phyloP scores from a whole-genome alignment of 2,888 invertebrate species.

The Epistrophella euchroma region DNA sequence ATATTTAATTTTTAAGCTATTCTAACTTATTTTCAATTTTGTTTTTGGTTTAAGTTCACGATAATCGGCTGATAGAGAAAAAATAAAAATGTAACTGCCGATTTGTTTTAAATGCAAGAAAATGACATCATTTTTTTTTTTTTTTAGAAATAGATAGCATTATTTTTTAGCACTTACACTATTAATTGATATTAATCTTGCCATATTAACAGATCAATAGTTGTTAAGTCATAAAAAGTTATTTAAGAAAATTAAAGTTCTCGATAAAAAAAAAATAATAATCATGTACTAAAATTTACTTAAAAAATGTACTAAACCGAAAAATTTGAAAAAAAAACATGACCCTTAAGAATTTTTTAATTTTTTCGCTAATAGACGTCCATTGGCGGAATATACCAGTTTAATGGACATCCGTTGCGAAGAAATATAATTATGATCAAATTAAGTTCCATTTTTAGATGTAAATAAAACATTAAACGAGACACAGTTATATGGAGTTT shows the following conservation, averaged over 20 bases:
- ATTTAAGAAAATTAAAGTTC: constrained; percentile 9
- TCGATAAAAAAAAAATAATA: constrained; percentile 12
- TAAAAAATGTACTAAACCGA: constrained; percentile 30
- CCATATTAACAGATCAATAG: constrained; percentile 82
- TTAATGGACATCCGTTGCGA: constrained; percentile 82
- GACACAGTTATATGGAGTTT: constrained; percentile 3
- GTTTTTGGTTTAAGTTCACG: constrained; percentile 50
- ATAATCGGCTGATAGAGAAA: constrained; percentile 9
- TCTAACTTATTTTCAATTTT: constrained; percentile 65
- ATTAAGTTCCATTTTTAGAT: constrained; percentile 47
- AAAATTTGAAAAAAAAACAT: not conserved
- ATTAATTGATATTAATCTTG: constrained; percentile 82
- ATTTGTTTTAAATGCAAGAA: constrained; percentile 17
- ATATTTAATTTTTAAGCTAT: constrained; percentile 39
- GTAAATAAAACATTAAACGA: constrained; percentile 71
- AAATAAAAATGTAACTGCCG: constrained; percentile 12
- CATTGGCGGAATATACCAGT: constrained; percentile 77
- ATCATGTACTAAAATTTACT: constrained; percentile 40
- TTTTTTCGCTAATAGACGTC: constrained; percentile 82
- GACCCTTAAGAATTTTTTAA: constrained; percentile 43
- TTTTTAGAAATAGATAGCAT: constrained; percentile 48
- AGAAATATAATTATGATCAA: constrained; percentile 79
- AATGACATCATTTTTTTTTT: constrained; percentile 45
- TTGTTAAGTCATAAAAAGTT: constrained; percentile 44
- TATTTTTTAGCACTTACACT: constrained; percentile 62